These are phyloP conservation scores for Linnaemya vulpina DNA, from an alignment of 2,888 invertebrate genomes.

Conservation along the genomic window DNA sequence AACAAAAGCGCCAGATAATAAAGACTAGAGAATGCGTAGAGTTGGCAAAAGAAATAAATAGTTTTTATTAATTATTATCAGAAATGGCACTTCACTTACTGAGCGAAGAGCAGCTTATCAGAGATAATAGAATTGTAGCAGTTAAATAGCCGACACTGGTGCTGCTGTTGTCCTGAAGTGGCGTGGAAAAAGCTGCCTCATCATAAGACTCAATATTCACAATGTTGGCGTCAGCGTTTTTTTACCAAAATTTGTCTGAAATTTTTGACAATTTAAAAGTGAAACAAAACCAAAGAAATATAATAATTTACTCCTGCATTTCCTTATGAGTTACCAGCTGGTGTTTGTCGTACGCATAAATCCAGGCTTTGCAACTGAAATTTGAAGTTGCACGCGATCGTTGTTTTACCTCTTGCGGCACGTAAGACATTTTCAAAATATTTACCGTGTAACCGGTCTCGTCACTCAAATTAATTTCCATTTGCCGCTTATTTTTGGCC, in stretches of 20 bases:
- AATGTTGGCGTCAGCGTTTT: conserved; percentile 7
- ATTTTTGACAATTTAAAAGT: not conserved
- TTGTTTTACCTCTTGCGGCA: conserved; percentile 26
- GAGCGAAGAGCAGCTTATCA: conserved; percentile 64
- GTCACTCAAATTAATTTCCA: conserved; percentile 59
- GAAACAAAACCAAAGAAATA: not conserved
- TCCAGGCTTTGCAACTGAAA: conserved; percentile 74
- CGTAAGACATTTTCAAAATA: conserved; percentile 63
- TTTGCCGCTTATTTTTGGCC: conserved; percentile 41
- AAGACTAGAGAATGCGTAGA: conserved; percentile 48
- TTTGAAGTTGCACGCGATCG: not conserved
- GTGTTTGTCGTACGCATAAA: conserved; percentile 73
- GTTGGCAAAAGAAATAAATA: conserved; percentile 14
- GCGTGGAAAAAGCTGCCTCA: not conserved
- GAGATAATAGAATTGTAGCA: conserved; percentile 65
- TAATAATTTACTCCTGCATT: conserved; percentile 72
- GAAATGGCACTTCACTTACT: conserved; percentile 53
- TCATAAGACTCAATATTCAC: conserved; percentile 57
- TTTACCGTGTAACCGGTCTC: conserved; percentile 53
- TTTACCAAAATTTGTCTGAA: conserved; percentile 52
- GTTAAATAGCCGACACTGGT: conserved; percentile 64
- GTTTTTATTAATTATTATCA: not conserved
- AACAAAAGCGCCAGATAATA: conserved; percentile 70
- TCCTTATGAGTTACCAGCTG: conserved; percentile 64
- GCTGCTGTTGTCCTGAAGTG: not conserved